phyloP scores from a whole-genome alignment of 2,113 vertebrate genomes.

The Coryphaenoides rupestris region DNA sequence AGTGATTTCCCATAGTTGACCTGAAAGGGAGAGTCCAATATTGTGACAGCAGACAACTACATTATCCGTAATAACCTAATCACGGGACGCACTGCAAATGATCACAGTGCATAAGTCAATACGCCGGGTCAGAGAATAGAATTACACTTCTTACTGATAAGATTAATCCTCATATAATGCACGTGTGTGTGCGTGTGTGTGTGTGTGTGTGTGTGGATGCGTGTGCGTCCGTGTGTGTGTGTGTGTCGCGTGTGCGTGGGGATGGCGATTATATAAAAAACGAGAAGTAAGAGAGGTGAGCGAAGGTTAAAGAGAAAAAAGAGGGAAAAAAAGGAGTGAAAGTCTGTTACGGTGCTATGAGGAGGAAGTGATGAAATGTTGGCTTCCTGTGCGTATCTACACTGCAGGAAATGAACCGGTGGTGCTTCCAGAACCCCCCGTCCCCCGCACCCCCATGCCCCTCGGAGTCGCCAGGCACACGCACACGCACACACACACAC shows the following conservation, averaged over 20 bases:
- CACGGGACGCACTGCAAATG: conserved; percentile 64
- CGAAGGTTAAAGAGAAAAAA: neutral
- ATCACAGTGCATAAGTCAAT: conserved; percentile 70
- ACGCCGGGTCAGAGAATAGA: conserved; percentile 53
- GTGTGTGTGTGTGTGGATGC: conserved; percentile 4
- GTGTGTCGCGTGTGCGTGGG: too few species aligned
- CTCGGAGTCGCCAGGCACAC: conserved; percentile 11
- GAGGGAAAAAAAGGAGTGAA: neutral
- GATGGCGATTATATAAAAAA: too few species aligned
- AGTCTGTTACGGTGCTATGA: conserved; percentile 25
- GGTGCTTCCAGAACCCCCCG: too few species aligned
- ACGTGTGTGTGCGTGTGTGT: too few species aligned
- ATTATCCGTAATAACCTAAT: conserved; percentile 80
- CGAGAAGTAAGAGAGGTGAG: neutral
- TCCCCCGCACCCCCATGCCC: too few species aligned
- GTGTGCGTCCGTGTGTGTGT: neutral
- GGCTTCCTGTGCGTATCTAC: conserved; percentile 53
- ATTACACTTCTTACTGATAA: conserved; percentile 59
- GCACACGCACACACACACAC: neutral
- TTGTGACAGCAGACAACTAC: conserved; percentile 75
- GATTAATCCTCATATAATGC: conserved; percentile 60
- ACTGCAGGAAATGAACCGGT: conserved; percentile 58
- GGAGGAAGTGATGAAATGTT: conserved; percentile 47
- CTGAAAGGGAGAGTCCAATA: conserved; percentile 69
- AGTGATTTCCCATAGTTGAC: conserved; percentile 78